These are phyloP conservation scores for Caenorhabditis imperialis DNA, from an alignment of 2,888 invertebrate genomes.

Conservation along the genomic window DNA sequence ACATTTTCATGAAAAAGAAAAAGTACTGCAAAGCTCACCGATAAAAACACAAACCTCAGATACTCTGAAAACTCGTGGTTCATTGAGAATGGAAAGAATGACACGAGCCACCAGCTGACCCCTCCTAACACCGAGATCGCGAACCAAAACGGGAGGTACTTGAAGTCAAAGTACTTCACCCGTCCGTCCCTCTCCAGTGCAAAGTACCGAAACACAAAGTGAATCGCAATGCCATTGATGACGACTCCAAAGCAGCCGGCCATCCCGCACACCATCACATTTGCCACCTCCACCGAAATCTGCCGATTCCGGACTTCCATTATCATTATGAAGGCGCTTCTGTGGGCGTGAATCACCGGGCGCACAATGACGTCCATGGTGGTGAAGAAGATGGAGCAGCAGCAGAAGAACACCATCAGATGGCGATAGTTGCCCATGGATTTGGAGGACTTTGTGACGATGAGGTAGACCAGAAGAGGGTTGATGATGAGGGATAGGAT, in stretches of 20 bases:
- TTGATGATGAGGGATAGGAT: constrained; percentile 1
- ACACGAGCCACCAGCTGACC: constrained; percentile 31
- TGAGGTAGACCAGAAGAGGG: background rate
- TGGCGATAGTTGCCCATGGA: constrained; percentile 5
- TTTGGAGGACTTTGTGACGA: constrained; percentile 3
- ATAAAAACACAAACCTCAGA: constrained; percentile 24
- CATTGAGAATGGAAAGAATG: constrained; percentile 26
- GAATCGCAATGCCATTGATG: constrained; percentile 35
- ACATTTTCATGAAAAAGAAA: too few relatives aligned
- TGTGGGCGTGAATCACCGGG: background rate
- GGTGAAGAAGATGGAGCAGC: constrained; percentile 7
- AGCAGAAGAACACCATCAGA: constrained; percentile 8
- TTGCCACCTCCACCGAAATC: too few relatives aligned
- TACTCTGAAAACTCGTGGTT: constrained; percentile 17
- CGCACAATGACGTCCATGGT: background rate
- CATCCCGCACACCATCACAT: constrained; percentile 10
- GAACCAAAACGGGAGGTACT: constrained; percentile 35
- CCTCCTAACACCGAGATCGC: constrained; percentile 14
- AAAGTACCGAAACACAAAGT: constrained; percentile 42
- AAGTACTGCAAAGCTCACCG: too few relatives aligned
- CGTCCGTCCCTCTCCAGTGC: constrained; percentile 35
- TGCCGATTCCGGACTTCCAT: too few relatives aligned
- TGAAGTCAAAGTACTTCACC: constrained; percentile 23
- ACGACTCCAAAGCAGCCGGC: constrained; percentile 43
- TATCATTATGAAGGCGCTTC: too few relatives aligned